Conservation (phyloP, 1,140 invertebrate species). For the Ladona fulva region DNA sequence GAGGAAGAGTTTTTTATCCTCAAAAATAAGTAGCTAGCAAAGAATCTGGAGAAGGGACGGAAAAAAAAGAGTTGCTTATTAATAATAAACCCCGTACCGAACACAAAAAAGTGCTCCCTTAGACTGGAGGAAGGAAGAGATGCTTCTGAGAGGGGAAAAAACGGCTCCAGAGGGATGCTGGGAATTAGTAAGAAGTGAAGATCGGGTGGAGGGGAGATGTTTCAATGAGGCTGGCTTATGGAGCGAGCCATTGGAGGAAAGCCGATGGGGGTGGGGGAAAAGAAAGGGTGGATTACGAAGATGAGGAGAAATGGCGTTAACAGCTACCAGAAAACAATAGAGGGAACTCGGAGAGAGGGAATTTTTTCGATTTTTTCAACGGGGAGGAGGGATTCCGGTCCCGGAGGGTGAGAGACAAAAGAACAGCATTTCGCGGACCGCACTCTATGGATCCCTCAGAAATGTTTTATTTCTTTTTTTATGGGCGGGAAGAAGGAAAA, state of each 20-base stretch:
- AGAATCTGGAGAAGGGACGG: background rate
- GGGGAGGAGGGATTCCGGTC: background rate
- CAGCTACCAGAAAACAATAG: background rate
- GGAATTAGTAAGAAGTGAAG: too few species aligned
- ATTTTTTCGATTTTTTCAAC: background rate
- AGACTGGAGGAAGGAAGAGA: background rate
- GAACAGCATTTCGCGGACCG: background rate
- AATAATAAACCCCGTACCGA: background rate
- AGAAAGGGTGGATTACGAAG: background rate
- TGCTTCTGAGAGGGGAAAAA: background rate
- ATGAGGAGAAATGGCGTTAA: background rate
- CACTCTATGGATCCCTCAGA: background rate
- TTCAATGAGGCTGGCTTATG: too few species aligned
- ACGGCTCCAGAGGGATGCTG: too few species aligned
- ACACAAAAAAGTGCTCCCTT: background rate
- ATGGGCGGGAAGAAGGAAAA: background rate
- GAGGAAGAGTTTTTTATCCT: too few species aligned
- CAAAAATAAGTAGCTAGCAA: background rate
- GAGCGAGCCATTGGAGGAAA: too few species aligned
- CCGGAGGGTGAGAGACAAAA: background rate
- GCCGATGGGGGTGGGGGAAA: background rate
- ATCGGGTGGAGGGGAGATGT: background rate
- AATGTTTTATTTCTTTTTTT: background rate
- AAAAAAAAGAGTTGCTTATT: background rate
- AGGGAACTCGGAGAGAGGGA: background rate